Conservation (phyloP, 2,888 invertebrate species). For the Boloria euphrosyne region DNA sequence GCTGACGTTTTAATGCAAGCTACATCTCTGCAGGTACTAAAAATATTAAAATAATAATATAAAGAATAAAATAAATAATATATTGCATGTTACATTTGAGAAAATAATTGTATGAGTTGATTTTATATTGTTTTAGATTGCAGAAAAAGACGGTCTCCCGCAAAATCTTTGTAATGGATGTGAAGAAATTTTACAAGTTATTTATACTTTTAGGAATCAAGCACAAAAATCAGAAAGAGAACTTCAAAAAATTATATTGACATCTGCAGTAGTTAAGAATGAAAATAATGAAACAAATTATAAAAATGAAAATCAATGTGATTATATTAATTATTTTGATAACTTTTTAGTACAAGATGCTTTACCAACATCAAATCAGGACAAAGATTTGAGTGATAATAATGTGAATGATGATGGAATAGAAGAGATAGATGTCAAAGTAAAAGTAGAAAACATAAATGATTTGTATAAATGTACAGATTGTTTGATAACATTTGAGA, state of each 20-base stretch:
- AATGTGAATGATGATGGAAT: background rate
- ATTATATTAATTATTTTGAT: constrained; percentile 48
- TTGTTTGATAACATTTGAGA: constrained; percentile 27
- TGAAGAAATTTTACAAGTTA: constrained; percentile 69
- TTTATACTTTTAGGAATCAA: constrained; percentile 69
- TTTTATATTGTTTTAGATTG: constrained; percentile 53
- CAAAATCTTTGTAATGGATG: constrained; percentile 83
- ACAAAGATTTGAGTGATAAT: too few relatives aligned
- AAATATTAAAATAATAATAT: background rate
- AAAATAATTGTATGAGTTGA: background rate
- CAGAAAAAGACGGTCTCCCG: constrained; percentile 81
- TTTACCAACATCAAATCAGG: too few relatives aligned
- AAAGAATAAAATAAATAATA: background rate
- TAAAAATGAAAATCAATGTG: constrained; percentile 51
- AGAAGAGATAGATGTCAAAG: background rate
- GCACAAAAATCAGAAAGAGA: constrained; percentile 59
- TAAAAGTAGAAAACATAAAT: constrained; percentile 8
- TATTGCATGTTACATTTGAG: background rate
- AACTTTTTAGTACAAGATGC: constrained; percentile 31
- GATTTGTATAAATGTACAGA: constrained; percentile 26
- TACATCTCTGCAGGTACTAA: constrained; percentile 56
- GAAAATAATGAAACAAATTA: constrained; percentile 49
- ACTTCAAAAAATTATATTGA: constrained; percentile 52
- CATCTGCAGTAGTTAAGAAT: constrained; percentile 45
- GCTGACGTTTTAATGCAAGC: constrained; percentile 61